phyloP scores from a whole-genome alignment of 1,140 invertebrate genomes.

The Drosophila ambigua region DNA sequence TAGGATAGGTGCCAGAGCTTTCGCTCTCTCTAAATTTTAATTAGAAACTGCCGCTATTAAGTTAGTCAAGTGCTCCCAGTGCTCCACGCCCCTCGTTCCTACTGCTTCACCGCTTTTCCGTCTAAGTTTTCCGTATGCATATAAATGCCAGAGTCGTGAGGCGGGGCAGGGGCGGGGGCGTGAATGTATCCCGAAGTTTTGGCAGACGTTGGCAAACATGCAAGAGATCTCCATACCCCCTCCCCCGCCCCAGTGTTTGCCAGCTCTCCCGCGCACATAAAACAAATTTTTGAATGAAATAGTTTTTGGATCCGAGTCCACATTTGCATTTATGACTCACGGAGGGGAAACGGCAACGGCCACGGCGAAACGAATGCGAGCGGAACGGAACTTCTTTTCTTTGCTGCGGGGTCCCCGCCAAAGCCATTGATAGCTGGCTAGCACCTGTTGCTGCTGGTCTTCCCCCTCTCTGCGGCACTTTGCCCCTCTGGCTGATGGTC shows the following conservation, averaged over 20 bases:
- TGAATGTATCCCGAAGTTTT: slow-evolving; percentile 32
- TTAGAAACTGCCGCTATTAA: slow-evolving; percentile 78
- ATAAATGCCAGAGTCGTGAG: slow-evolving; percentile 40
- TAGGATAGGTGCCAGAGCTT: slow-evolving; percentile 51
- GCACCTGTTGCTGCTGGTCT: slow-evolving; percentile 58
- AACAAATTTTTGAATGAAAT: slow-evolving; percentile 66
- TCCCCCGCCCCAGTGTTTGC: slow-evolving; percentile 11
- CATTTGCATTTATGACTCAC: slow-evolving; percentile 74
- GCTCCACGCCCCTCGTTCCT: slow-evolving; percentile 10
- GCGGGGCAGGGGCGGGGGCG: neutral
- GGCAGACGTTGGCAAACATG: slow-evolving; percentile 54
- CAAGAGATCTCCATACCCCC: slow-evolving; percentile 17
- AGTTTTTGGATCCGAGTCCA: slow-evolving; percentile 53
- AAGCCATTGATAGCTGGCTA: slow-evolving; percentile 58
- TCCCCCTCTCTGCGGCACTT: neutral
- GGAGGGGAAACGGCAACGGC: neutral
- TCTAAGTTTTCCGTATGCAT: slow-evolving; percentile 68
- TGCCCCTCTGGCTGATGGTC: slow-evolving; percentile 3
- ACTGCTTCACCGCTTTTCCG: slow-evolving; percentile 23
- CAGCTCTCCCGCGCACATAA: slow-evolving; percentile 7
- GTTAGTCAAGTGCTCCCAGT: slow-evolving; percentile 63
- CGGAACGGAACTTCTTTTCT: slow-evolving; percentile 34
- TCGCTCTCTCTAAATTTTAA: slow-evolving; percentile 68
- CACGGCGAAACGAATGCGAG: neutral
- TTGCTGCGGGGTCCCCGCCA: slow-evolving; percentile 17